Percentiles rank a stretch among this genome's conserved stretches.
phyloP scores from a whole-genome alignment of 1,140 invertebrate genomes.

The Rhagoletis pomonella region DNA sequence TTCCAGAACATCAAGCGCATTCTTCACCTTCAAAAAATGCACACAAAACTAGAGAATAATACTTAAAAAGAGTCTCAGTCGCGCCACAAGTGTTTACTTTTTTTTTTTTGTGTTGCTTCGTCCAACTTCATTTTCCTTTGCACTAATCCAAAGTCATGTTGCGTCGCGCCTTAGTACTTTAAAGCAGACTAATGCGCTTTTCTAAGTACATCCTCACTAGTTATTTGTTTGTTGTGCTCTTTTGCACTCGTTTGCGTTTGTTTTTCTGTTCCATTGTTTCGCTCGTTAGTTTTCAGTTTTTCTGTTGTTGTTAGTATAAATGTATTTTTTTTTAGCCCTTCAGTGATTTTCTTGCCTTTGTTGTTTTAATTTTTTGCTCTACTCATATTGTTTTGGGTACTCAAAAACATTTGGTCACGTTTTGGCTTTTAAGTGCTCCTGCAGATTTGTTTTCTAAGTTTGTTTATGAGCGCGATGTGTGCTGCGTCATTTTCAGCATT shows the following conservation, averaged over 20 bases:
- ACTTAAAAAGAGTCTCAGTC: neutral
- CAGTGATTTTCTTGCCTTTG: neutral
- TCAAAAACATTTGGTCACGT: constrained; percentile 23
- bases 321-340: neutral
- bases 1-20: neutral
- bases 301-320: neutral
- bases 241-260: neutral
- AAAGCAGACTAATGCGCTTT: neutral
- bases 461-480: neutral
- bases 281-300: neutral
- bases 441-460: constrained; percentile 1
- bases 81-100: neutral
- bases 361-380: constrained; percentile 4
- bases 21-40: neutral
- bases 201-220: too few relatives aligned
- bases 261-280: neutral
- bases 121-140: neutral
- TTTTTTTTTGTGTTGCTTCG: neutral
- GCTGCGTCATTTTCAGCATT: neutral
- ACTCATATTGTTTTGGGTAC: neutral
- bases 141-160: constrained; percentile 16
- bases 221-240: too few relatives aligned
- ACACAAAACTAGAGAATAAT: neutral
- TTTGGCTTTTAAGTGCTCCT: constrained; percentile 2
- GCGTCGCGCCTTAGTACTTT: neutral